Percentiles rank a stretch among this genome's conserved stretches.
phyloP scores from a whole-genome alignment of 2,797 vertebrate species.

The Cynopterus sphinx region DNA sequence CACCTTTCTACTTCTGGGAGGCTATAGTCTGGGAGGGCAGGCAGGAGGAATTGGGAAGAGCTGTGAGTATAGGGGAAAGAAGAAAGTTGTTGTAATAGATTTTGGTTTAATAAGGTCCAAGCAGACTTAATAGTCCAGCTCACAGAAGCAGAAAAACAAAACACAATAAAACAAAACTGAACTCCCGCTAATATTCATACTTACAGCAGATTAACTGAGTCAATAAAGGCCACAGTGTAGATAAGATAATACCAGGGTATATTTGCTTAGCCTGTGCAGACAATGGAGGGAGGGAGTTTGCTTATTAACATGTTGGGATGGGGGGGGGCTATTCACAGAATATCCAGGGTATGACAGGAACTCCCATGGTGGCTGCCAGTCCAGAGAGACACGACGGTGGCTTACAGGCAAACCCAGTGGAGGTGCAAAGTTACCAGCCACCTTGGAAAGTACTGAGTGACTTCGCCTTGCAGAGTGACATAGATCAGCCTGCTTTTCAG shows the following conservation, averaged over 20 bases:
- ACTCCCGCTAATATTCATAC: slow-evolving; percentile 66
- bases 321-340: slow-evolving; percentile 88
- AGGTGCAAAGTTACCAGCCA: slow-evolving; percentile 97
- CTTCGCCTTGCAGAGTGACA: slow-evolving; percentile 98
- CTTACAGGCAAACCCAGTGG: slow-evolving; percentile 95
- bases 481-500: slow-evolving; percentile 97
- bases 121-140: slow-evolving; percentile 61
- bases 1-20: neutral
- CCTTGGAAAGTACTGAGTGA: slow-evolving; percentile 98
- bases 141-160: slow-evolving; percentile 71
- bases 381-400: slow-evolving; percentile 96
- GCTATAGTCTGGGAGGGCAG: neutral
- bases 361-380: slow-evolving; percentile 96
- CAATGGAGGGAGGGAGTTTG: slow-evolving; percentile 81
- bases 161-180: slow-evolving; percentile 74
- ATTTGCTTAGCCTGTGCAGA: slow-evolving; percentile 81
- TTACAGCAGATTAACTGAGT: slow-evolving; percentile 82
- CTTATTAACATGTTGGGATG: slow-evolving; percentile 81
- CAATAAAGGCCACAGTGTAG: slow-evolving; percentile 81
- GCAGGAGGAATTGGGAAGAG: neutral
- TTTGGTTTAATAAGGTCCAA: slow-evolving; percentile 59
- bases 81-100: slow-evolving; percentile 36
- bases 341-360: slow-evolving; percentile 97
- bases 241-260: slow-evolving; percentile 85
- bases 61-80: neutral